phyloP scores from a whole-genome alignment of 2,797 vertebrate genomes.

The Clamator glandarius region DNA sequence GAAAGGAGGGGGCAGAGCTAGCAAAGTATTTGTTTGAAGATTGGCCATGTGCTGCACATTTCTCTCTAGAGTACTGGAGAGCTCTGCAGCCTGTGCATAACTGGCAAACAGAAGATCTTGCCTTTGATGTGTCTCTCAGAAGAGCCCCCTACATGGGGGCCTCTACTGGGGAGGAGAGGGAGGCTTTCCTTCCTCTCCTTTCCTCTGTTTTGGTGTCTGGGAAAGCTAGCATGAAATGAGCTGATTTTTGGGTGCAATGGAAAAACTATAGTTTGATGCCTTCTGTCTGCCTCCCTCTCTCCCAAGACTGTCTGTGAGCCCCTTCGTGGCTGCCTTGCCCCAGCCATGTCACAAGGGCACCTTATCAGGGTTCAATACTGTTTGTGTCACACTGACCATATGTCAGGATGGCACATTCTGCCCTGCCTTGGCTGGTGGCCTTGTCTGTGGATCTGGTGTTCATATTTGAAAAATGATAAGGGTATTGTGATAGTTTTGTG shows the following conservation, averaged over 20 bases:
- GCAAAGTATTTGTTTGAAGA: conserved; percentile 13
- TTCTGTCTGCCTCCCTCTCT: neutral
- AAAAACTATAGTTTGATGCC: neutral
- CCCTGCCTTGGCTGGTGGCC: conserved; percentile 19
- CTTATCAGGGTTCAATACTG: conserved; percentile 19
- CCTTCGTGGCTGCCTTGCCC: conserved; percentile 1
- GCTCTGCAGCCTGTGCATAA: neutral
- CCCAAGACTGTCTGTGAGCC: neutral
- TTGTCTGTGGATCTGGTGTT: conserved; percentile 38
- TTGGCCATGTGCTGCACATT: neutral
- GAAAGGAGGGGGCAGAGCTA: neutral
- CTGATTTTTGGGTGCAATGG: neutral
- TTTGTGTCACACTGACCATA: conserved; percentile 19
- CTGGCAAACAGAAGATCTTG: neutral
- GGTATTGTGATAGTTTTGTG: neutral
- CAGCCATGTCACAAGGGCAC: neutral
- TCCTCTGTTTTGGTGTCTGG: neutral
- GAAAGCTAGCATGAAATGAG: neutral
- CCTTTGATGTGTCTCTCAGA: conserved; percentile 14
- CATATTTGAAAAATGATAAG: conserved; percentile 56
- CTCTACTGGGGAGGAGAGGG: neutral
- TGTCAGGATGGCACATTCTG: conserved; percentile 27
- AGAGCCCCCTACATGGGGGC: neutral
- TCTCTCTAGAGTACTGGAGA: neutral
- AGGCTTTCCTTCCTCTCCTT: neutral